Conservation (phyloP, 2,797 vertebrate genomes). For the Gallinago solitaria region DNA sequence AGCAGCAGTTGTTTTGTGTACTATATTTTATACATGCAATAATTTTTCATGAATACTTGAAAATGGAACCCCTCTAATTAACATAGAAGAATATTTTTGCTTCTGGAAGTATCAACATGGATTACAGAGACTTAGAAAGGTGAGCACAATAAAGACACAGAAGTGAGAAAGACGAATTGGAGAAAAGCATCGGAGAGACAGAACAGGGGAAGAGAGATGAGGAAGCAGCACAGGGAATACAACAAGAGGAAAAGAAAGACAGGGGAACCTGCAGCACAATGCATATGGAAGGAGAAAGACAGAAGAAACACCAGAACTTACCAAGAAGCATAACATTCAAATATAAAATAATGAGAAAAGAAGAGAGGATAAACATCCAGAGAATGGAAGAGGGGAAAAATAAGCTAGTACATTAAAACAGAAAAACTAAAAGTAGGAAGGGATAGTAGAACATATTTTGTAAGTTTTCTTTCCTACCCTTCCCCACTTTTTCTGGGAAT, state of each 20-base stretch:
- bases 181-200: neutral
- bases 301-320: neutral
- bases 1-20: neutral
- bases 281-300: neutral
- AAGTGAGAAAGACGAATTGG: neutral
- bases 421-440: neutral
- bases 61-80: neutral
- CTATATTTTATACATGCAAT: neutral
- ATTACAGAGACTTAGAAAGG: neutral
- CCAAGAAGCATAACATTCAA: neutral
- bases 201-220: neutral
- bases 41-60: neutral
- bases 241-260: neutral
- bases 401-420: neutral
- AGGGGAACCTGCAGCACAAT: neutral
- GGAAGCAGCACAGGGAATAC: neutral
- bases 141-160: neutral
- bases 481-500: neutral
- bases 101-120: neutral
- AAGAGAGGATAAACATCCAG: neutral
- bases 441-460: accelerated
- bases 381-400: neutral
- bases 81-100: neutral
- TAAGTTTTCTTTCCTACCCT: neutral
- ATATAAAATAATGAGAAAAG: neutral